Percentiles rank a stretch among this genome's conserved stretches.
Evolutionary conservation across 2,888 invertebrate species (phyloP).

Genomic region (Hyposoter dolosus): DNA sequence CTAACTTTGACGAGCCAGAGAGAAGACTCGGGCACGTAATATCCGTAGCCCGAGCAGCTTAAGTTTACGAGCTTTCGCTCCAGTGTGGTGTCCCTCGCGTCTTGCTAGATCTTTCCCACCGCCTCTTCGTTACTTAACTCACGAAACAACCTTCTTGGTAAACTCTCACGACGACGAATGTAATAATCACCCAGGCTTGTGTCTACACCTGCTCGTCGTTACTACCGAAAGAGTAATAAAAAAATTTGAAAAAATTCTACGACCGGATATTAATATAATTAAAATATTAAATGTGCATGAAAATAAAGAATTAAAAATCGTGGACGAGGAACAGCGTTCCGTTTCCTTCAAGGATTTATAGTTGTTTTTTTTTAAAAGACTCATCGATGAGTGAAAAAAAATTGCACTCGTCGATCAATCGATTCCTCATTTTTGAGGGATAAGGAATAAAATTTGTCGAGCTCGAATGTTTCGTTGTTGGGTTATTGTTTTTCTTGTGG

Average conservation of each 20-base stretch:
- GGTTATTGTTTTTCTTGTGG: conserved; percentile 26
- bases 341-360: not conserved
- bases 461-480: conserved; percentile 8
- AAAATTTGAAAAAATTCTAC: not conserved
- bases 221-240: not conserved
- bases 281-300: not conserved
- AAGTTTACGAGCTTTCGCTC: conserved; percentile 70
- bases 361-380: not conserved
- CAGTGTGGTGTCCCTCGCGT: conserved; percentile 53
- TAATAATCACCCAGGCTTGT: conserved; percentile 50
- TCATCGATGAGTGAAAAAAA: not conserved
- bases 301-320: not conserved
- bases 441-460: not conserved
- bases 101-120: conserved; percentile 42
- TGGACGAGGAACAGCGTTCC: not conserved
- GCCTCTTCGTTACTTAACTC: conserved; percentile 27
- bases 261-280: not conserved
- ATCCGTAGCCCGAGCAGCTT: conserved; percentile 71
- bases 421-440: too few relatives aligned
- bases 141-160: conserved; percentile 49
- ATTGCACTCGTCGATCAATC: too few relatives aligned
- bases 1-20: conserved; percentile 72
- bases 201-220: conserved; percentile 31
- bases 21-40: conserved; percentile 70
- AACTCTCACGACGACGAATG: conserved; percentile 52